phyloP scores from a whole-genome alignment of 1,140 invertebrate species.

The Drosophila kohkoa region DNA sequence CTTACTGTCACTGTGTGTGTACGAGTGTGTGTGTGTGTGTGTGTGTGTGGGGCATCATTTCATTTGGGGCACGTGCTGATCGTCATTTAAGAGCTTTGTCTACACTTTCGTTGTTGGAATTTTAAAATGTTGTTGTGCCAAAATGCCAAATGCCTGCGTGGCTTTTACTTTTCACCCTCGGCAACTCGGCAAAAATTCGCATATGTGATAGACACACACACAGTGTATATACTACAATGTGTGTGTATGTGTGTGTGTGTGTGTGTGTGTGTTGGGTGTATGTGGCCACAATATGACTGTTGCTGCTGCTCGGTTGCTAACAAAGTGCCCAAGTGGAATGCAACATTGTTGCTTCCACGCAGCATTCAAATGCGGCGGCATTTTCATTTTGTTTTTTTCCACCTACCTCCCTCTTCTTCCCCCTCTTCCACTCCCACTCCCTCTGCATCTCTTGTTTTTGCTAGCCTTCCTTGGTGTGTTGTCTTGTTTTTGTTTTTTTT shows the following conservation, averaged over 20 bases:
- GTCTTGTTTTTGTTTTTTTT: constrained; percentile 56
- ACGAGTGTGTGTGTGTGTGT: constrained; percentile 7
- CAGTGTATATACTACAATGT: background rate
- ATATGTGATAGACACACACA: background rate
- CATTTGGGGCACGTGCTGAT: constrained; percentile 75
- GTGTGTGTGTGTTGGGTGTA: constrained; percentile 22
- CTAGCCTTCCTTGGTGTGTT: constrained; percentile 21
- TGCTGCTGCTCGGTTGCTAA: constrained; percentile 60
- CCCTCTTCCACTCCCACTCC: too few relatives aligned
- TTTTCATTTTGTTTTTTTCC: constrained; percentile 58
- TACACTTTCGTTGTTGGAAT: constrained; percentile 76
- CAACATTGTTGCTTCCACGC: constrained; percentile 80
- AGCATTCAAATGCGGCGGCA: constrained; percentile 80
- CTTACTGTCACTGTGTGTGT: background rate
- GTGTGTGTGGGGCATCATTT: constrained; percentile 30
- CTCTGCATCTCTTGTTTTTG: constrained; percentile 11
- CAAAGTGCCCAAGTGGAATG: constrained; percentile 82
- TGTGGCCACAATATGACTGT: constrained; percentile 50
- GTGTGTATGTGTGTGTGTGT: constrained; percentile 23
- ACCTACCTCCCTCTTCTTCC: background rate
- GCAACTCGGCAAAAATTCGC: background rate
- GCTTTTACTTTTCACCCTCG: constrained; percentile 55
- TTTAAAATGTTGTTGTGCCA: constrained; percentile 62
- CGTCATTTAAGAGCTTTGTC: constrained; percentile 77
- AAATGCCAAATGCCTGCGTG: constrained; percentile 35